Evolutionary conservation across 2,888 invertebrate genomes (phyloP), one percentile per base, ranked within the genome.

Genomic region (Drosophila neotestacea): DNA sequence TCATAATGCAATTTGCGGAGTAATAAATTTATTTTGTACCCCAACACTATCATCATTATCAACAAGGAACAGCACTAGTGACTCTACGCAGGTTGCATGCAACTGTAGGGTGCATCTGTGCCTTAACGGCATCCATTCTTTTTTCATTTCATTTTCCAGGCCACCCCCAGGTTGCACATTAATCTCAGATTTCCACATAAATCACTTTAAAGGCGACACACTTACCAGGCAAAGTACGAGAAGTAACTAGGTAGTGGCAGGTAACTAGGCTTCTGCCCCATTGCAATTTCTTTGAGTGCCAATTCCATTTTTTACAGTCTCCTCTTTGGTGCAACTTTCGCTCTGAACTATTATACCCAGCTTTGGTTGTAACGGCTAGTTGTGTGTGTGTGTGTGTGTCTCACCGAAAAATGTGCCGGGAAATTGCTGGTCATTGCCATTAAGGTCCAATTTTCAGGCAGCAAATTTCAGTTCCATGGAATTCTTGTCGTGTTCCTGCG

Each of bases 1-100:
- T 89, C 90, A 90, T 89, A 88, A 89, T 81, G 89, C 85, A 89
- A 84, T 84, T 84, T 84, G 73, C 89, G 70, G 82, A 63, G 83
- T 81, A 75, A 84, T 84, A 84, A 87, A 84, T 84, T 88, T 73
- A 6, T 32, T 65, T 65, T 66, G 48, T 65, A 56, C 59, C 71
- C 82, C 54, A 51, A 34, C 88, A 75, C 82, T 85, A 87, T 81
- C 85, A 87, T 85, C 67, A 84, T 87, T 89, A 84, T 89, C 88
- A 89, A 87, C 70, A 63, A 70, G 64, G 60, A 59, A 55, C 44
- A 55, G 58, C 42, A n/a, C 39, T 28, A 30, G 54, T 11, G 11
- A 13, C 30, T 39, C 11, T 47, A 47, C n/a, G 38, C 16, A 30
- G 16, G 11, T 10, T 34, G 11, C 32, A 50, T 34, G 10, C 48